Percentiles rank a stretch among this genome's conserved stretches.
Conservation (phyloP, 2,888 invertebrate species). For the Protophormia terraenovae region DNA sequence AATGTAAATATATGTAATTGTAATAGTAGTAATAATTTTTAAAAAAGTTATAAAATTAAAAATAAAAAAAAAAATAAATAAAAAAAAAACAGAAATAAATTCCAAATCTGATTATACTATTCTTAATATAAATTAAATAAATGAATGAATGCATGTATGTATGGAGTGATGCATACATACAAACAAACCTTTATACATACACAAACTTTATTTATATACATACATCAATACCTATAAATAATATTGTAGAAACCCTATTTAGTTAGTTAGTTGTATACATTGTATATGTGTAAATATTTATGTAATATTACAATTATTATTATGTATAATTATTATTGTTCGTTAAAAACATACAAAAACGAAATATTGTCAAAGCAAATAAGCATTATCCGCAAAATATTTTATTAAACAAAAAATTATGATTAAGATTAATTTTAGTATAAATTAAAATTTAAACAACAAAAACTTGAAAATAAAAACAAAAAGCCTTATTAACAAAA, state of each 20-base stretch:
- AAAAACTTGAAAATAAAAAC: slow-evolving; percentile 68
- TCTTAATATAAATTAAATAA: slow-evolving; percentile 36
- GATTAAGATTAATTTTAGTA: slow-evolving; percentile 67
- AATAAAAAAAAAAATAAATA: neutral
- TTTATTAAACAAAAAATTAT: slow-evolving; percentile 67
- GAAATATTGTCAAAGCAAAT: slow-evolving; percentile 67
- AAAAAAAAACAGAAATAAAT: slow-evolving; percentile 27
- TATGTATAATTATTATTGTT: slow-evolving; percentile 64
- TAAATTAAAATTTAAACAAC: slow-evolving; percentile 66
- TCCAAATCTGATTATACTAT: slow-evolving; percentile 57
- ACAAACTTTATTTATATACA: slow-evolving; percentile 46
- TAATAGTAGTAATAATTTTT: slow-evolving; percentile 43
- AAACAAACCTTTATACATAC: slow-evolving; percentile 28
- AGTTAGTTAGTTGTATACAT: slow-evolving; percentile 61
- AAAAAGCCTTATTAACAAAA: slow-evolving; percentile 69
- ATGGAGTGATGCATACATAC: neutral
- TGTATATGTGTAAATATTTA: slow-evolving; percentile 71
- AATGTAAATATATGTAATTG: slow-evolving; percentile 62
- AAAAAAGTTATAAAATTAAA: slow-evolving; percentile 50
- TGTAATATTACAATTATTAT: slow-evolving; percentile 62
- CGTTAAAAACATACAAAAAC: slow-evolving; percentile 60
- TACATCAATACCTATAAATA: too few species aligned
- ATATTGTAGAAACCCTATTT: slow-evolving; percentile 43
- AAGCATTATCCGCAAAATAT: slow-evolving; percentile 70
- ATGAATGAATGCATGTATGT: slow-evolving; percentile 24